Evolutionary conservation across 2,113 vertebrate genomes (phyloP).

Genomic region (Ginglymostoma cirratum): DNA sequence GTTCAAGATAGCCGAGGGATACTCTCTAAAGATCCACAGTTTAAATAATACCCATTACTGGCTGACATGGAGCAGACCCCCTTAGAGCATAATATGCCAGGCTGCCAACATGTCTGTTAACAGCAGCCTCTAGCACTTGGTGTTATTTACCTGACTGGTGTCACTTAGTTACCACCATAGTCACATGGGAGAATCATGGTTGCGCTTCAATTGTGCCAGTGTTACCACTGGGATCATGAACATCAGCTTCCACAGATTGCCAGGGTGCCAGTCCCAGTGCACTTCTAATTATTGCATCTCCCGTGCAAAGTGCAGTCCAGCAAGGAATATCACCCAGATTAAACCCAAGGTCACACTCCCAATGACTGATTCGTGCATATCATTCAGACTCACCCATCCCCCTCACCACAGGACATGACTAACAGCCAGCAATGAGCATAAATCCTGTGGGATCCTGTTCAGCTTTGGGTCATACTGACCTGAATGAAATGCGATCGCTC

Average conservation of each 20-base stretch:
- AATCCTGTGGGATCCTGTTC: slow-evolving; percentile 7
- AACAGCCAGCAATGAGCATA: not conserved
- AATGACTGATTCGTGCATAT: not conserved
- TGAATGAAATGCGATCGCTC: not conserved
- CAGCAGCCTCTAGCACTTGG: not conserved
- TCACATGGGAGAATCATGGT: not conserved
- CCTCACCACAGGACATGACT: not conserved
- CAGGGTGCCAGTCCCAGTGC: not conserved
- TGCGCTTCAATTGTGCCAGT: not conserved
- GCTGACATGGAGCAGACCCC: not conserved
- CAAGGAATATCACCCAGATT: not conserved
- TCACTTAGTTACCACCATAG: not conserved
- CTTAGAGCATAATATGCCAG: not conserved
- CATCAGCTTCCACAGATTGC: not conserved
- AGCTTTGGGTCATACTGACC: not conserved
- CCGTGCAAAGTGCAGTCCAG: not conserved
- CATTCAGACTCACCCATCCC: not conserved
- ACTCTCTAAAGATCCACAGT: not conserved
- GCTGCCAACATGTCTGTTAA: not conserved
- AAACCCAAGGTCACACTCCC: not conserved
- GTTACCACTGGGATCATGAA: not conserved
- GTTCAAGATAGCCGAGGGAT: not conserved
- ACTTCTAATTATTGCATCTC: not conserved
- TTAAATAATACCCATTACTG: not conserved
- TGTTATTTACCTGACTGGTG: not conserved